These are phyloP conservation scores for Acrocyrtus sp. DNA, from an alignment of 2,888 invertebrate species.

Conservation along the genomic window DNA sequence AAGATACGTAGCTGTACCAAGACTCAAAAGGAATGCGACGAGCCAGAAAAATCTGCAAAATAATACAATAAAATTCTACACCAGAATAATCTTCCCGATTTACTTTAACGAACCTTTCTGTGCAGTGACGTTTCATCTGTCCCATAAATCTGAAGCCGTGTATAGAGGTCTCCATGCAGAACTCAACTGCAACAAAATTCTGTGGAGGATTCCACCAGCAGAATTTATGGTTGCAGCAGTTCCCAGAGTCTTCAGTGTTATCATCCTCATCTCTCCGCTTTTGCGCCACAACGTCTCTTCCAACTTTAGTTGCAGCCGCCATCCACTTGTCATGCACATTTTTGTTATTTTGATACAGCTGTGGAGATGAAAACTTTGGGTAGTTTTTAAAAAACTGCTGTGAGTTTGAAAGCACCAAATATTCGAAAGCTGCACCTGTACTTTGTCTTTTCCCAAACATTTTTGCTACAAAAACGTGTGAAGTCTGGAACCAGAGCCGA, in stretches of 20 bases:
- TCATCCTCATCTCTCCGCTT: too few relatives aligned
- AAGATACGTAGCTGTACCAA: slow-evolving; percentile 47
- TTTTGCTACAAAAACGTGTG: too few relatives aligned
- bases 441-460: too few relatives aligned
- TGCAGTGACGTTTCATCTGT: slow-evolving; percentile 16
- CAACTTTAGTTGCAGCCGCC: neutral
- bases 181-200: neutral
- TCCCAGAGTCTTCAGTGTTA: too few relatives aligned
- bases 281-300: neutral
- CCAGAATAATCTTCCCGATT: neutral
- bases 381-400: slow-evolving; percentile 11
- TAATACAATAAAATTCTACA: neutral
- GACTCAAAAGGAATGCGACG: slow-evolving; percentile 39
- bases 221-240: too few relatives aligned
- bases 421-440: slow-evolving; percentile 14
- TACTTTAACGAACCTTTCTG: slow-evolving; percentile 28
- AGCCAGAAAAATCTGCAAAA: slow-evolving; percentile 54
- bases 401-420: slow-evolving; percentile 4
- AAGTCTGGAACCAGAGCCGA: too few relatives aligned
- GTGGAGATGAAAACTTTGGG: too few relatives aligned
- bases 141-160: slow-evolving; percentile 48
- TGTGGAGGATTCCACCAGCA: slow-evolving; percentile 27
- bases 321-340: slow-evolving; percentile 5
- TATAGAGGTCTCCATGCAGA: slow-evolving; percentile 27
- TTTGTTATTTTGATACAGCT: too few relatives aligned